Percentiles rank a stretch among this genome's conserved stretches.
phyloP scores from a whole-genome alignment of 2,113 vertebrate species.

The Microcebus griseorufus region DNA sequence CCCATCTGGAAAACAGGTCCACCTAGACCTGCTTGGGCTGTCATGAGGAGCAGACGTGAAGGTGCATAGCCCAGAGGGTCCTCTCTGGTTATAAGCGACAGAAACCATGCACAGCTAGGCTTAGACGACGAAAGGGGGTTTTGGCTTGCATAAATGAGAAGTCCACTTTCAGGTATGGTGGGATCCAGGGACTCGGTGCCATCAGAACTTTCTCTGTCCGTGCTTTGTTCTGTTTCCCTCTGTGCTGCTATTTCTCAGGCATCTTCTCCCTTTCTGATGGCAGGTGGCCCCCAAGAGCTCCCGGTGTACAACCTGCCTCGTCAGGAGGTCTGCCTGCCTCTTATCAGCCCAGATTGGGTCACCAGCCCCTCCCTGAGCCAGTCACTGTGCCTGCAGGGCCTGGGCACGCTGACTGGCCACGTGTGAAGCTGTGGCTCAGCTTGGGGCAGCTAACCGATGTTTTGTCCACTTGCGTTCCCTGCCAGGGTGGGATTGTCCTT shows the following conservation, averaged over 20 bases:
- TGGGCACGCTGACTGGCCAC: accelerated
- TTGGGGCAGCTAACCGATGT: too few species aligned
- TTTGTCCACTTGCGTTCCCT: accelerated
- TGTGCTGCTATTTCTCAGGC: background rate
- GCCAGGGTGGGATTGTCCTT: background rate
- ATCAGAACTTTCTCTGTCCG: background rate
- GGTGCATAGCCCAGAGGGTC: background rate
- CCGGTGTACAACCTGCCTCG: accelerated
- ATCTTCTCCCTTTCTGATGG: background rate
- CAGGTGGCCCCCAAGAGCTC: background rate
- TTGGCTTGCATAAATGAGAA: accelerated
- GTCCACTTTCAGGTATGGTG: background rate
- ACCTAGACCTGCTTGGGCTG: background rate
- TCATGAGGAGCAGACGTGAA: background rate
- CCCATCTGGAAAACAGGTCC: background rate
- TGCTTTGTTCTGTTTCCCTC: background rate
- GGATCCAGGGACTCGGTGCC: background rate
- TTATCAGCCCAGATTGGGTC: background rate
- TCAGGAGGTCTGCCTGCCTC: background rate
- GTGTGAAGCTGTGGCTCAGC: accelerated
- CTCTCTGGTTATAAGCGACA: background rate
- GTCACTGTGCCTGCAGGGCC: background rate
- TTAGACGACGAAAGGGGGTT: background rate
- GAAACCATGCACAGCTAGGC: background rate
- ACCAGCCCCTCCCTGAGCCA: background rate